A percentile compares a stretch with the other conserved stretches of the same genome.
These are phyloP conservation scores for Enteromius fasciolatus DNA, from an alignment of 2,797 vertebrate genomes.

Conservation along the genomic window DNA sequence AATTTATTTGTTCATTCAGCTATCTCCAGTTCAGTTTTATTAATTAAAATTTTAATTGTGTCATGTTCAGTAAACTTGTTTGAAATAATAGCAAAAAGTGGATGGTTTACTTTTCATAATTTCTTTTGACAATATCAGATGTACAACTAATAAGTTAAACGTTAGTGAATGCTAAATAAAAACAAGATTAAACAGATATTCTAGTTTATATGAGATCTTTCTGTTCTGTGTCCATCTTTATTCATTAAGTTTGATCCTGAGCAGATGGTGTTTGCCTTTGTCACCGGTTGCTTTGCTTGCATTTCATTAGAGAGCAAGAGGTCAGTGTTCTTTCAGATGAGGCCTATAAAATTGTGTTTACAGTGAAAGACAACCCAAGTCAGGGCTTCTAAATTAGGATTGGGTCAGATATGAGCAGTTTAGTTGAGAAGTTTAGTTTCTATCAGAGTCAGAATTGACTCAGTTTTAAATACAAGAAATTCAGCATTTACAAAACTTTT, in stretches of 20 bases:
- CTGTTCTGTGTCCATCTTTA: slow-evolving; percentile 30
- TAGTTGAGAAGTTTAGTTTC: slow-evolving; percentile 9
- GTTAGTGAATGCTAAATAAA: background rate
- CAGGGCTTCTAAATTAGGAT: slow-evolving; percentile 19
- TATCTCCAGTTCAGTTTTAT: background rate
- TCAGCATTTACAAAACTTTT: background rate
- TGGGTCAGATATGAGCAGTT: slow-evolving; percentile 6
- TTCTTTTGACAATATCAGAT: background rate
- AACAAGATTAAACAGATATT: background rate
- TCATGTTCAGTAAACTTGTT: background rate
- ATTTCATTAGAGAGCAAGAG: slow-evolving; percentile 40
- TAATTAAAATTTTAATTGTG: background rate
- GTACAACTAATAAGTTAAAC: background rate
- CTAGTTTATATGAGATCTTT: background rate
- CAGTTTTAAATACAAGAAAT: background rate
- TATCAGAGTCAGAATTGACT: background rate
- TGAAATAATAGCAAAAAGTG: background rate
- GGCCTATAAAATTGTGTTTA: slow-evolving; percentile 10
- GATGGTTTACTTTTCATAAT: background rate
- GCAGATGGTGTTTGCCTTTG: slow-evolving; percentile 58
- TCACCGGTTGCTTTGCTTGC: slow-evolving; percentile 24
- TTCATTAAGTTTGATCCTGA: slow-evolving; percentile 48
- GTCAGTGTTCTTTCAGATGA: slow-evolving; percentile 25
- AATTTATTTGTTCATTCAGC: background rate
- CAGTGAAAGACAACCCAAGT: slow-evolving; percentile 17